phyloP scores from a whole-genome alignment of 2,113 vertebrate species.

The Psittacula cyanocephala region DNA sequence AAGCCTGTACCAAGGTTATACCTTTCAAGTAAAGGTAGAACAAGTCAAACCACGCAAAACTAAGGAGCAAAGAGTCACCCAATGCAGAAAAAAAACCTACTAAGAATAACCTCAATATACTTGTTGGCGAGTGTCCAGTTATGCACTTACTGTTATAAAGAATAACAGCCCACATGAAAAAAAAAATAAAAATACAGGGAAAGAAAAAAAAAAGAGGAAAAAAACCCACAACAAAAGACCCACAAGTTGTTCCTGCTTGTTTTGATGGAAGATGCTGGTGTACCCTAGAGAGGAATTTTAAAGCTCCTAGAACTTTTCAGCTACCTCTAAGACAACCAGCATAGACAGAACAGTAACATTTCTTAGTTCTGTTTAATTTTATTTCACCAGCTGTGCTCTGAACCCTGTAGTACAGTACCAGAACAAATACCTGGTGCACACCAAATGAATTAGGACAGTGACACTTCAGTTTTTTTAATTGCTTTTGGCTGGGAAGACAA shows the following conservation, averaged over 20 bases:
- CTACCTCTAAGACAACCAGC: accelerated
- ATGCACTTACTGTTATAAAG: neutral
- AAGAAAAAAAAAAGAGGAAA: neutral
- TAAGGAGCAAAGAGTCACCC: neutral
- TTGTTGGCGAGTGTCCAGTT: neutral
- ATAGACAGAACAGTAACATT: neutral
- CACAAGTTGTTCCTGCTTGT: neutral
- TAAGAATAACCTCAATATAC: neutral
- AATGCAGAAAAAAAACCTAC: accelerated
- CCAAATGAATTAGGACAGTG: neutral
- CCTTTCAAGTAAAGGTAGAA: neutral
- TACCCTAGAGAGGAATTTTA: neutral
- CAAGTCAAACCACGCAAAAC: accelerated
- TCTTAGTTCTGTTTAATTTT: neutral
- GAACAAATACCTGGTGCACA: neutral
- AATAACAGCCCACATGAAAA: neutral
- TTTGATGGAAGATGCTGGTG: neutral
- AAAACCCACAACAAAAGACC: neutral
- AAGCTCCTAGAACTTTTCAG: neutral
- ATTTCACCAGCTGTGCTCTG: neutral
- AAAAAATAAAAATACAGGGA: too few species aligned
- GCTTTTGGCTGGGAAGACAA: neutral
- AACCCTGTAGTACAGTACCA: neutral
- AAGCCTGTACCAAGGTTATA: neutral
- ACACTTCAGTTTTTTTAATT: neutral